Conservation (phyloP, 2,113 vertebrate genomes). For the Girardinichthys multiradiatus region DNA sequence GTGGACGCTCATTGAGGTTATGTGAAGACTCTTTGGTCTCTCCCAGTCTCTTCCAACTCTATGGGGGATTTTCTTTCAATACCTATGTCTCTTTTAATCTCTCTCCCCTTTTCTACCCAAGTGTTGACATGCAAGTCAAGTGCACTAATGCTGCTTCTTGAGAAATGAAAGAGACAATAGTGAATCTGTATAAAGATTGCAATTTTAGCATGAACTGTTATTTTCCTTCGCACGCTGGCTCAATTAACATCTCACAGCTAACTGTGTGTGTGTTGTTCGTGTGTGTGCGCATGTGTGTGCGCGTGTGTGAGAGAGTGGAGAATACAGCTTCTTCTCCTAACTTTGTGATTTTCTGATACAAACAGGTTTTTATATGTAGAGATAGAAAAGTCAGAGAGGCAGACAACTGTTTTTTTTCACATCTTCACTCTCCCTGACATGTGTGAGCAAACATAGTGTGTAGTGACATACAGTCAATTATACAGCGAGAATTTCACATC, state of each 20-base stretch:
- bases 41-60: slow-evolving; percentile 4
- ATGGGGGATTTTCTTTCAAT: slow-evolving; percentile 6
- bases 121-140: slow-evolving; percentile 27
- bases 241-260: slow-evolving; percentile 39
- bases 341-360: slow-evolving; percentile 35
- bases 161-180: background rate
- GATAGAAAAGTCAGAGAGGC: slow-evolving; percentile 18
- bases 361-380: background rate
- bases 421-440: slow-evolving; percentile 39
- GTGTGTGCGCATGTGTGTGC: background rate
- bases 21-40: slow-evolving; percentile 44
- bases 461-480: slow-evolving; percentile 36
- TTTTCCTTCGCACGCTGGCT: slow-evolving; percentile 13
- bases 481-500: slow-evolving; percentile 33
- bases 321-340: slow-evolving; percentile 33
- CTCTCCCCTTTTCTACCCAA: slow-evolving; percentile 4
- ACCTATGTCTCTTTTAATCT: slow-evolving; percentile 1
- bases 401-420: background rate
- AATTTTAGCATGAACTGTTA: slow-evolving; percentile 21
- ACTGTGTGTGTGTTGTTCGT: no score
- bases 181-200: slow-evolving; percentile 6
- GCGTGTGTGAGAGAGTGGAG: no score
- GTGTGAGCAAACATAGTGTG: slow-evolving; percentile 46
- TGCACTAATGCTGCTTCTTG: slow-evolving; percentile 1
- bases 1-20: slow-evolving; percentile 44